Percentiles rank a stretch among this genome's conserved stretches.
These are phyloP conservation scores for Phoxinus phoxinus DNA, from an alignment of 2,113 vertebrate genomes.

Conservation along the genomic window DNA sequence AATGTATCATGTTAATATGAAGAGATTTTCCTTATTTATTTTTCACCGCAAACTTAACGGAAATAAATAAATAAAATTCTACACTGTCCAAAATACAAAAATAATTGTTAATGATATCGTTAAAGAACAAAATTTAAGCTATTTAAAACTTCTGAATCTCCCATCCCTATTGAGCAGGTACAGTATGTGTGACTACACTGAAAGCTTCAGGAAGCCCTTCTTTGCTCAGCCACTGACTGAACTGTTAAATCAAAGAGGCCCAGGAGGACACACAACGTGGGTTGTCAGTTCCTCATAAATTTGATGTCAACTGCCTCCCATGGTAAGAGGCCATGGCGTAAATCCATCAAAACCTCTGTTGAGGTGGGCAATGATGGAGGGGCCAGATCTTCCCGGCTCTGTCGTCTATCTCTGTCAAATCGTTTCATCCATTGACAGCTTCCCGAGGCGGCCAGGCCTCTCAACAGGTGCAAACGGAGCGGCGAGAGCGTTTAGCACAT, in stretches of 20 bases:
- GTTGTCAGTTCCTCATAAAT: constrained; percentile 46
- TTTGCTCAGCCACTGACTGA: neutral
- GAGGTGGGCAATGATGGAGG: constrained; percentile 47
- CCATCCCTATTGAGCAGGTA: constrained; percentile 18
- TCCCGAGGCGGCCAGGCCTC: constrained; percentile 26
- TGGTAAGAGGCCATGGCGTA: constrained; percentile 36
- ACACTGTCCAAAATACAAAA: neutral
- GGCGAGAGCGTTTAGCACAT: constrained; percentile 24
- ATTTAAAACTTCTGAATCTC: neutral
- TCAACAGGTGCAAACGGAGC: constrained; percentile 15
- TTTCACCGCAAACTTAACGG: too few species aligned
- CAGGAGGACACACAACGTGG: constrained; percentile 15
- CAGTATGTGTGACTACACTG: neutral
- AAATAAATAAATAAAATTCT: too few species aligned
- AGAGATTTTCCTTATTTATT: too few species aligned
- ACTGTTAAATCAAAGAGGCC: constrained; percentile 12
- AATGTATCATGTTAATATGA: too few species aligned
- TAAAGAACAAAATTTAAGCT: neutral
- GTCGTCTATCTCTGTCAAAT: constrained; percentile 52
- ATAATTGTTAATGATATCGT: neutral
- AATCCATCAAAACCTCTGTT: constrained; percentile 47
- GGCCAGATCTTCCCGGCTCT: constrained; percentile 14
- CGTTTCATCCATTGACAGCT: constrained; percentile 35
- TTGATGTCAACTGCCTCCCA: constrained; percentile 40
- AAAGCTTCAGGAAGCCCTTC: neutral